Evolutionary conservation across 2,113 vertebrate genomes (phyloP).

Genomic region (Phylloscopus trochilus): DNA sequence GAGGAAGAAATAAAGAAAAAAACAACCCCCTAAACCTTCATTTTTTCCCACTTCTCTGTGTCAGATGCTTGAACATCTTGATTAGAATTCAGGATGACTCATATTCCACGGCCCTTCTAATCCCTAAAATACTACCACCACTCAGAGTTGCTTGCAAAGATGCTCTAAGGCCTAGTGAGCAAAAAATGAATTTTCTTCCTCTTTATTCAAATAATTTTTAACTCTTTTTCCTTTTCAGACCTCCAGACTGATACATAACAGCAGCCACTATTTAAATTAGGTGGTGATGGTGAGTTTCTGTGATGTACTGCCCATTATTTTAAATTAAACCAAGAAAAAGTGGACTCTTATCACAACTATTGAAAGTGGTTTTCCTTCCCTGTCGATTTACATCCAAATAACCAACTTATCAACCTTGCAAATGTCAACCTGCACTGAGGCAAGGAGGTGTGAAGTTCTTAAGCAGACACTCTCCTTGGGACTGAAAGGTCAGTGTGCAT

Average conservation of each 20-base stretch:
- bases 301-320: not conserved
- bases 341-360: not conserved
- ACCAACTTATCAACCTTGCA: not conserved
- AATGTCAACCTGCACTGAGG: slow-evolving; percentile 35
- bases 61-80: not conserved
- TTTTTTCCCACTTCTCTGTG: not conserved
- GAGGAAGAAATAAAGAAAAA: not conserved
- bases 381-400: slow-evolving; percentile 44
- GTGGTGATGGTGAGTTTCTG: not conserved
- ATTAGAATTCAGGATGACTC: slow-evolving; percentile 24
- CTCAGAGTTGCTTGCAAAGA: not conserved
- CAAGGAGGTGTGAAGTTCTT: not conserved
- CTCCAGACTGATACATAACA: not conserved
- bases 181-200: not conserved
- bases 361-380: not conserved
- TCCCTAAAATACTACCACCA: not conserved
- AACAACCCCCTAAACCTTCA: rapidly evolving
- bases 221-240: not conserved
- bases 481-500: not conserved
- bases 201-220: not conserved
- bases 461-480: not conserved
- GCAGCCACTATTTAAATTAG: not conserved
- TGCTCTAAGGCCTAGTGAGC: not conserved
- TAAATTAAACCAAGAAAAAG: not conserved
- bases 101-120: not conserved